Conservation (phyloP, 2,888 invertebrate species). For the Apodemia hepburni region DNA sequence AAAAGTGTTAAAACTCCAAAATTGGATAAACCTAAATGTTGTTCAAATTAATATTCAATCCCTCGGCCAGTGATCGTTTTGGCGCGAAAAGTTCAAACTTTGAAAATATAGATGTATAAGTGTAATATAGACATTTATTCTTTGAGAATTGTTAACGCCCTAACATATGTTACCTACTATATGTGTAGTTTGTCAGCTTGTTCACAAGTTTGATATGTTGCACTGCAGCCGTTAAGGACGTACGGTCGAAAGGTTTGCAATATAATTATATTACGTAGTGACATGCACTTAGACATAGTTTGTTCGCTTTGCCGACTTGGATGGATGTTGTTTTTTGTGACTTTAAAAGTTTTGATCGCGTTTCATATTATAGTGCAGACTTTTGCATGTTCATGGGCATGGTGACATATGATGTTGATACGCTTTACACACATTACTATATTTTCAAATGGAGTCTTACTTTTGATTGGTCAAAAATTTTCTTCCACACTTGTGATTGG, state of each 20-base stretch:
- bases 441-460: not conserved
- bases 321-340: constrained; percentile 30
- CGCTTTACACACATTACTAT: constrained; percentile 9
- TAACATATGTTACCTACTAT: constrained; percentile 2
- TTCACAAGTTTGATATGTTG: constrained; percentile 56
- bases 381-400: constrained; percentile 36
- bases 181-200: constrained; percentile 24
- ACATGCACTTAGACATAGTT: constrained; percentile 37
- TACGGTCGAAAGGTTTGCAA: constrained; percentile 68
- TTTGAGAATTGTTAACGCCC: not conserved
- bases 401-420: constrained; percentile 24
- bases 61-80: not conserved
- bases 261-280: constrained; percentile 40
- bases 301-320: constrained; percentile 32
- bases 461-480: constrained; percentile 1
- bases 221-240: constrained; percentile 76
- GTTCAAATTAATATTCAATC: not conserved
- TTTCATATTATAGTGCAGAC: constrained; percentile 37
- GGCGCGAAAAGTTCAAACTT: not conserved
- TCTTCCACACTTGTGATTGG: not conserved
- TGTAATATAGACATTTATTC: not conserved
- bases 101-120: not conserved
- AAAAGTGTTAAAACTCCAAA: too few species aligned
- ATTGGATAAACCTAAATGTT: too few species aligned
- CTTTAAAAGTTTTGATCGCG: constrained; percentile 25